Evolutionary conservation across 2,888 invertebrate genomes (phyloP).

Genomic region (Macroteleia sp.): DNA sequence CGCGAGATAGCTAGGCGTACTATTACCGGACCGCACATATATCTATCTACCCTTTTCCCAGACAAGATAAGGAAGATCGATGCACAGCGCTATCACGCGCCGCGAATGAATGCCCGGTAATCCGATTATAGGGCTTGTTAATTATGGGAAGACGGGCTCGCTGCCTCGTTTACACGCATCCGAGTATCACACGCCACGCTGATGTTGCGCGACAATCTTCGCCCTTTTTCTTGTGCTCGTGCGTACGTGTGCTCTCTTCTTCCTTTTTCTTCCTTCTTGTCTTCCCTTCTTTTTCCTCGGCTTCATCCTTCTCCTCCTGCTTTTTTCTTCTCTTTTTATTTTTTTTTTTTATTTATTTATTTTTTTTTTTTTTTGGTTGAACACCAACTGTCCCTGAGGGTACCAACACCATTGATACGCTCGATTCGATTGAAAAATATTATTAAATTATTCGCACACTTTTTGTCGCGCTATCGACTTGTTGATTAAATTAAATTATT

Average conservation of each 20-base stretch:
- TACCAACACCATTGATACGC: neutral
- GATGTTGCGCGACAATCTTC: slow-evolving; percentile 55
- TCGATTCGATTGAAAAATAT: slow-evolving; percentile 4
- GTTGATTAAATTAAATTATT: slow-evolving; percentile 52
- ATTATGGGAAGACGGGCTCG: slow-evolving; percentile 61
- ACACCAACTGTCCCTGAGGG: slow-evolving; percentile 11
- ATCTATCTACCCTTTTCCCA: slow-evolving; percentile 57
- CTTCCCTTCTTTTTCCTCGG: neutral
- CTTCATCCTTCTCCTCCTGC: neutral
- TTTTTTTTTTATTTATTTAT: neutral
- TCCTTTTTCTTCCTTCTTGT: slow-evolving; percentile 4
- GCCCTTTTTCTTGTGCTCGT: slow-evolving; percentile 21
- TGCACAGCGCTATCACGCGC: slow-evolving; percentile 59
- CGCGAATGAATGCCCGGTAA: slow-evolving; percentile 60
- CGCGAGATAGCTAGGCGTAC: slow-evolving; percentile 56
- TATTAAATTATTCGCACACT: slow-evolving; percentile 28
- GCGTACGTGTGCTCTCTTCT: neutral
- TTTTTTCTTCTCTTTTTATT: slow-evolving; percentile 3
- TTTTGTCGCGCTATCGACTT: slow-evolving; percentile 17
- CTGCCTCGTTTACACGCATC: slow-evolving; percentile 65
- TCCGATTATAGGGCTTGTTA: slow-evolving; percentile 64
- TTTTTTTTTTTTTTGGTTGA: neutral
- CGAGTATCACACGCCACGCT: slow-evolving; percentile 57
- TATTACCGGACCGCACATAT: slow-evolving; percentile 61
- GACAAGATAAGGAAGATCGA: slow-evolving; percentile 64